Conservation (phyloP, 1,140 invertebrate genomes). For the Triops cancriformis region DNA sequence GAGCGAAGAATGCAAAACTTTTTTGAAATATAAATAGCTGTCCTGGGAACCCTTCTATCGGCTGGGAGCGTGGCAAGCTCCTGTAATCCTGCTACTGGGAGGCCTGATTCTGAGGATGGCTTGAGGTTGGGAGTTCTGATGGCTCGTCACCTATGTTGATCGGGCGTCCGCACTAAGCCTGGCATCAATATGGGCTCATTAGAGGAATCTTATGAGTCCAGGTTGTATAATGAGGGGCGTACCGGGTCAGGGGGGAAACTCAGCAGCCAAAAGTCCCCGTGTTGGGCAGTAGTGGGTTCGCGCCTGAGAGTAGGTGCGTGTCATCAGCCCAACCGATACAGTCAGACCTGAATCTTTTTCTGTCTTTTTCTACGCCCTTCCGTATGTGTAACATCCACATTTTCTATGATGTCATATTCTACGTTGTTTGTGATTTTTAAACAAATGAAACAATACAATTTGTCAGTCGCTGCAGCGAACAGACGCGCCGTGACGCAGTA, state of each 20-base stretch:
- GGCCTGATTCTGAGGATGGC: constrained; percentile 71
- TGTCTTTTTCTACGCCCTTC: neutral
- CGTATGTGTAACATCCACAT: too few species aligned
- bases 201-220: constrained; percentile 63
- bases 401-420: too few species aligned
- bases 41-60: neutral
- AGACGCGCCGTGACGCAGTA: too few species aligned
- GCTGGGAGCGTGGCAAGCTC: constrained; percentile 67
- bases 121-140: constrained; percentile 51
- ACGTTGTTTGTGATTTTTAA: too few species aligned
- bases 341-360: constrained; percentile 2
- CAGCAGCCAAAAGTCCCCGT: constrained; percentile 94
- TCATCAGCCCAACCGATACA: neutral
- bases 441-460: too few species aligned
- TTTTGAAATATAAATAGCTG: neutral
- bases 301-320: constrained; percentile 77
- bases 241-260: constrained; percentile 93
- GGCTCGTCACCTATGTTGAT: constrained; percentile 30
- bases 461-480: too few species aligned
- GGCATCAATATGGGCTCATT: constrained; percentile 81
- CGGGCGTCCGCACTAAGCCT: constrained; percentile 51
- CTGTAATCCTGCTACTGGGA: constrained; percentile 81
- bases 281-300: constrained; percentile 94
- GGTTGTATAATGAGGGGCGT: constrained; percentile 73
- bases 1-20: neutral